Evolutionary conservation across 2,113 vertebrate genomes (phyloP).

Genomic region (Dicrurus megarhynchus): DNA sequence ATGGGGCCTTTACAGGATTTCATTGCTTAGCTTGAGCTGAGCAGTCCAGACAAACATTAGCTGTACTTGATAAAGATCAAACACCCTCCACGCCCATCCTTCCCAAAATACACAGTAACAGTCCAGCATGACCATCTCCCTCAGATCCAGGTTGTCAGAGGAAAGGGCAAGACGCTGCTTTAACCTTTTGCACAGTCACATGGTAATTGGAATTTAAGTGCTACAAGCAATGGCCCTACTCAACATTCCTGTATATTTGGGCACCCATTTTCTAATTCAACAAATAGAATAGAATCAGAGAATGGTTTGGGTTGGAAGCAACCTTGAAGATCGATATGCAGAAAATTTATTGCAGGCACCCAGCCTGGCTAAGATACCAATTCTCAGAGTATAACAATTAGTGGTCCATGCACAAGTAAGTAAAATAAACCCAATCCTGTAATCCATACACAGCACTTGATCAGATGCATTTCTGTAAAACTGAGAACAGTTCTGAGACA

Average conservation of each 20-base stretch:
- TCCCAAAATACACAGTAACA: not conserved
- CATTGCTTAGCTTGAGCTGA: not conserved
- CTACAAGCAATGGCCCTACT: not conserved
- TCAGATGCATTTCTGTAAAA: not conserved
- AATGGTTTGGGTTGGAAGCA: not conserved
- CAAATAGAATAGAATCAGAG: not conserved
- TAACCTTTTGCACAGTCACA: not conserved
- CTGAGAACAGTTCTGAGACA: not conserved
- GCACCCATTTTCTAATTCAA: not conserved
- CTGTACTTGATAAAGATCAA: not conserved
- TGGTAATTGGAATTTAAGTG: not conserved
- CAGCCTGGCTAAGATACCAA: not conserved
- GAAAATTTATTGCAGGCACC: not conserved
- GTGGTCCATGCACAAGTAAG: not conserved
- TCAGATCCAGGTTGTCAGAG: not conserved
- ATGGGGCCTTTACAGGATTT: not conserved
- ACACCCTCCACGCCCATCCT: not conserved
- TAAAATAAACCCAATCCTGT: not conserved
- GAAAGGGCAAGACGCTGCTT: not conserved
- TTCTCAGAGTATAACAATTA: not conserved
- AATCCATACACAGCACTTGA: not conserved
- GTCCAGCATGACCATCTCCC: not conserved
- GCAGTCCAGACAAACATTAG: not conserved
- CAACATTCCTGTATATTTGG: not conserved
- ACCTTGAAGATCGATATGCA: not conserved